Conservation (phyloP, 2,797 vertebrate species). For the Xerus rutilus region DNA sequence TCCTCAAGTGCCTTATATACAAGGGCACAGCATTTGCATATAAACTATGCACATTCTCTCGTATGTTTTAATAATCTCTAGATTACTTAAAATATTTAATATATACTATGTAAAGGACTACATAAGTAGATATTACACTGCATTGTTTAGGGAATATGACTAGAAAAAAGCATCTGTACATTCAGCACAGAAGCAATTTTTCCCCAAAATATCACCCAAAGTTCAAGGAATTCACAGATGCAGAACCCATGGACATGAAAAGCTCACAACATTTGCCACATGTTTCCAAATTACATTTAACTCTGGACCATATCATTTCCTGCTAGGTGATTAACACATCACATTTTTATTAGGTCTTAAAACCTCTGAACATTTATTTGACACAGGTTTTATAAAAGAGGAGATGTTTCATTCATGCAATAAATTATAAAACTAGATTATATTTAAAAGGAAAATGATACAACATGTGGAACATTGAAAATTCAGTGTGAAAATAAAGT, state of each 20-base stretch:
- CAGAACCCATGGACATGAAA: neutral
- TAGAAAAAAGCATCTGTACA: neutral
- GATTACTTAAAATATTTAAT: neutral
- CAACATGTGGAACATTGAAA: neutral
- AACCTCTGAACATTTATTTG: neutral
- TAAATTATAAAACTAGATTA: conserved; percentile 34
- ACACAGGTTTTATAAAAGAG: neutral
- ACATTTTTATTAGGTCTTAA: conserved; percentile 55
- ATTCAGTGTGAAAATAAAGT: conserved; percentile 42
- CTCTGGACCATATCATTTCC: neutral
- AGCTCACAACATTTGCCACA: neutral
- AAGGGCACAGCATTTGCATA: neutral
- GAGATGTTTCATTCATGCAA: conserved; percentile 24
- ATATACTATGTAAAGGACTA: neutral
- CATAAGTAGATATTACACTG: neutral
- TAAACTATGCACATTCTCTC: neutral
- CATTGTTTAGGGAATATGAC: neutral
- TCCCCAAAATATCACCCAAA: neutral
- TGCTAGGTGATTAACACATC: neutral
- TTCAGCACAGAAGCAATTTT: neutral
- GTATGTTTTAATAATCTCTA: neutral
- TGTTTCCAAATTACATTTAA: conserved; percentile 36
- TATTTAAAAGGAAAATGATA: conserved; percentile 26
- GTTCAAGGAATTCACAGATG: neutral
- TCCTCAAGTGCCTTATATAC: neutral